Evolutionary conservation across 2,797 vertebrate genomes (phyloP).

Genomic region (Eulemur rubriventer): DNA sequence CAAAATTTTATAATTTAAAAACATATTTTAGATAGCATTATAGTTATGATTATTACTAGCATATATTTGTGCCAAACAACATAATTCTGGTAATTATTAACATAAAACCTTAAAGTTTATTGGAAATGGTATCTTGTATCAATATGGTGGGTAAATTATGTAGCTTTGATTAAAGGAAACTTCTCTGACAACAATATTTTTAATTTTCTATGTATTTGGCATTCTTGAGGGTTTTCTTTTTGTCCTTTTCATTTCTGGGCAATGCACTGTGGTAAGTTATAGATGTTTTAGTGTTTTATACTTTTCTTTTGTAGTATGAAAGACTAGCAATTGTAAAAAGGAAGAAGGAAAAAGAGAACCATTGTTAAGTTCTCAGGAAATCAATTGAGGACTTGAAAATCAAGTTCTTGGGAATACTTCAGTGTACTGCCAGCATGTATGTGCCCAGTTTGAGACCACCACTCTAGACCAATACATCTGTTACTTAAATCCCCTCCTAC

Average conservation of each 20-base stretch:
- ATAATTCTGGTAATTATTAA: not conserved
- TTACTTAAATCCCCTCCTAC: not conserved
- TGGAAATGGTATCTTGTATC: not conserved
- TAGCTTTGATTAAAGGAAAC: not conserved
- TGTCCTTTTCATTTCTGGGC: not conserved
- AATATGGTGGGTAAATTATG: not conserved
- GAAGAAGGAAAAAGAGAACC: not conserved
- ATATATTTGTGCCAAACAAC: not conserved
- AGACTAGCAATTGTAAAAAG: not conserved
- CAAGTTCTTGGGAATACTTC: not conserved
- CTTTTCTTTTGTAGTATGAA: not conserved
- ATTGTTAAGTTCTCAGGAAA: not conserved
- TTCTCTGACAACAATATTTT: not conserved
- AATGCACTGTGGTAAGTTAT: not conserved
- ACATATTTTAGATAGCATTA: not conserved
- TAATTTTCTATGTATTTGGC: not conserved
- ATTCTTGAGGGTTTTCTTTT: not conserved
- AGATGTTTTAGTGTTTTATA: not conserved
- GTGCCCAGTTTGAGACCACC: not conserved
- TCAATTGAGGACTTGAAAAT: not conserved
- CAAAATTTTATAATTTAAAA: not conserved
- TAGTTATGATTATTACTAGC: not conserved
- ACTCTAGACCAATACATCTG: not conserved
- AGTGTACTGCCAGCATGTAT: not conserved
- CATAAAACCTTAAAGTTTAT: not conserved